phyloP scores from a whole-genome alignment of 2,797 vertebrate genomes.

The Furcifer pardalis region DNA sequence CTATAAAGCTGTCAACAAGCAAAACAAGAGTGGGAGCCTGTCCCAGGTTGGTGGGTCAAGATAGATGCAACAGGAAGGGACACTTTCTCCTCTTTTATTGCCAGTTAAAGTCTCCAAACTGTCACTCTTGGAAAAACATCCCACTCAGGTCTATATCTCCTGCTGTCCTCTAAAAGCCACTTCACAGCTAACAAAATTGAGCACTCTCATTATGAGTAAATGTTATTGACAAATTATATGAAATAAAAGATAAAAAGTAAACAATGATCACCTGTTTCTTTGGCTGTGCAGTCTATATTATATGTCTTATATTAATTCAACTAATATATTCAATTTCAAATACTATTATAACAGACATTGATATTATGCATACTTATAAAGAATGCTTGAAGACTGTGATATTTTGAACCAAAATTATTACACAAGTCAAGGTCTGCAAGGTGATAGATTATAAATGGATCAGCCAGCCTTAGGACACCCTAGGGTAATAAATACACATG shows the following conservation, averaged over 20 bases:
- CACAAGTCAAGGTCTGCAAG: background rate
- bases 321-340: background rate
- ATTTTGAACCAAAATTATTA: background rate
- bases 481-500: background rate
- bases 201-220: background rate
- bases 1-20: conserved; percentile 13
- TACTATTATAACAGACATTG: background rate
- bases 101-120: background rate
- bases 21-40: background rate
- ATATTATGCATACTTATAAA: background rate
- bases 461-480: background rate
- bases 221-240: background rate
- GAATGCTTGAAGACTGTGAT: background rate
- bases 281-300: background rate
- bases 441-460: background rate
- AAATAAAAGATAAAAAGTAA: background rate
- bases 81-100: conserved; percentile 1
- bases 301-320: background rate
- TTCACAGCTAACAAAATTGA: background rate
- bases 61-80: background rate
- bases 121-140: background rate
- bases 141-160: background rate
- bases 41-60: background rate
- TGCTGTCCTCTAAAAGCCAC: background rate
- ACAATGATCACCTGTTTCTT: background rate